Base-by-base conservation (phyloP, 1,140 invertebrate genomes). In the Ostrea denselamellosa region DNA sequence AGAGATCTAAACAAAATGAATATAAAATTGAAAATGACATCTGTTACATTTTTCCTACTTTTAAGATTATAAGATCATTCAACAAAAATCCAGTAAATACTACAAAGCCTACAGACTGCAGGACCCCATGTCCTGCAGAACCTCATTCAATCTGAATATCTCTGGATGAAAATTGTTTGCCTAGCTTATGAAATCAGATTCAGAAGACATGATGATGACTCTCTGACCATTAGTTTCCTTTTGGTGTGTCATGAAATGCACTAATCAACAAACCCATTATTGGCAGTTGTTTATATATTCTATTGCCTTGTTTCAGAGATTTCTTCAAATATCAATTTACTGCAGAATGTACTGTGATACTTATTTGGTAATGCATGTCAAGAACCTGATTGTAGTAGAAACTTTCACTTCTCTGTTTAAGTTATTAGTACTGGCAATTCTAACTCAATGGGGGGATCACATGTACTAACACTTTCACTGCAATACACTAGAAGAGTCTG, bases 391-490 rank as follows among this genome's bases (percentile, higher is more conserved):
- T 8, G 8, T n/a, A 2, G 19, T 58, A 12, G 56, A 62, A 62
- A 62, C 56, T 62, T 62, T 62, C 56, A 62, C 56, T 44, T 5
- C 34, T 62, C 14, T n/a, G 56, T 62, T 62, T 19, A 62, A 62
- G 56, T 19, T 62, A 34, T 28, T 77, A 28, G 68, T 34, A 77
- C 68, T 77, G 25, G 68, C 68, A 77, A 12, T 77, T 14, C 68
- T 77, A 77, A 25, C 25, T 44, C 22, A 77, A 34, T 12, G 68
- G n/a, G 14, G 22, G 28, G 68, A 34, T 77, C 68, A 77, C 68
- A 77, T 77, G 68, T 77, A 77, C 25, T 14, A 34, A 77, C 68
- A 77, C 68, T 77, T 77, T 14, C 68, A 28, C 25, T 77, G 68
- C 25, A 28, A 62, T 62, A n/a, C n/a, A 62, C 56, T 62, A n/a